These are phyloP conservation scores for Sarcophaga caerulescens DNA, from an alignment of 2,888 invertebrate species.

Conservation along the genomic window DNA sequence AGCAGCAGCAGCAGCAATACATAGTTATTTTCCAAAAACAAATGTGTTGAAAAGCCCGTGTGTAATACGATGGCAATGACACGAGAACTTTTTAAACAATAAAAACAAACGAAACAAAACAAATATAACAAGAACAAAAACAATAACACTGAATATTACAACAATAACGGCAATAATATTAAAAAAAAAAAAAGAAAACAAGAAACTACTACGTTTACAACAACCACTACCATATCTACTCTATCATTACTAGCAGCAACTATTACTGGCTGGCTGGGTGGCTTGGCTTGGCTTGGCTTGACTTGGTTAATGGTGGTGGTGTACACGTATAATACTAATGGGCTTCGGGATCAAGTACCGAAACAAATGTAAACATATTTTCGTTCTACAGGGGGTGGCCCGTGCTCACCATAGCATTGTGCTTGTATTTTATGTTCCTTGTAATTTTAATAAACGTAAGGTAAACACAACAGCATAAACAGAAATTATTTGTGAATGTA, in stretches of 20 bases:
- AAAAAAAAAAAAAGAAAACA: not conserved
- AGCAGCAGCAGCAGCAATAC: not conserved
- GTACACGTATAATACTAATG: conserved; percentile 58
- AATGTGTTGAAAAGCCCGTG: conserved; percentile 61
- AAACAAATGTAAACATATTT: conserved; percentile 60
- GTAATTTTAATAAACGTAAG: too few species aligned
- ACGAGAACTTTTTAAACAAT: conserved; percentile 49
- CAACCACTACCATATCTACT: not conserved
- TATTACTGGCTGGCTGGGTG: conserved; percentile 29
- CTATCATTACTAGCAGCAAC: conserved; percentile 12
- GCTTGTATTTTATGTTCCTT: too few species aligned
- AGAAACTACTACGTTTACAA: not conserved
- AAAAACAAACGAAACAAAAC: conserved; percentile 17
- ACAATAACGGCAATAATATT: conserved; percentile 10
- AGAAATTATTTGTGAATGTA: too few species aligned
- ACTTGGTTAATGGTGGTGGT: too few species aligned
- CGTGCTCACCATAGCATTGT: too few species aligned
- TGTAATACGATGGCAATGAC: conserved; percentile 61
- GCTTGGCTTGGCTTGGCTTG: too few species aligned
- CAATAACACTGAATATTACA: conserved; percentile 15
- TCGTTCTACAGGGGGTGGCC: not conserved
- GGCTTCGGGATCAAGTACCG: conserved; percentile 65
- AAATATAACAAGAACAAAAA: conserved; percentile 9
- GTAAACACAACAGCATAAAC: too few species aligned
- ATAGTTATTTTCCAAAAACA: conserved; percentile 8